phyloP scores from a whole-genome alignment of 2,888 invertebrate species.

The Clitarchus hookeri region DNA sequence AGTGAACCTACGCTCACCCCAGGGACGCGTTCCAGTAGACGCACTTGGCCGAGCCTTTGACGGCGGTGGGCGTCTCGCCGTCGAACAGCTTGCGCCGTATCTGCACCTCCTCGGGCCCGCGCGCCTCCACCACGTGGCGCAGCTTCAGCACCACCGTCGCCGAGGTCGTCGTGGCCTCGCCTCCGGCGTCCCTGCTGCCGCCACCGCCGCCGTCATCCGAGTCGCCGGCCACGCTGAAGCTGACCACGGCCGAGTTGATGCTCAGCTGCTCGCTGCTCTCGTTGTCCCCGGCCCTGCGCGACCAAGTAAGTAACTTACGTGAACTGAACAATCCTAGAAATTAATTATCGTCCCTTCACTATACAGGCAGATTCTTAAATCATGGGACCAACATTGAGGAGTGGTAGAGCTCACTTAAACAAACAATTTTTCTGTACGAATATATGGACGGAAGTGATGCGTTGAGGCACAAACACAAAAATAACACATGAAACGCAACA shows the following conservation, averaged over 20 bases:
- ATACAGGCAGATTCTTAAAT: too few species aligned
- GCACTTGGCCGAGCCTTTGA: constrained; percentile 31
- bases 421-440: too few species aligned
- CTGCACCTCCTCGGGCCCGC: constrained; percentile 16
- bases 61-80: constrained; percentile 27
- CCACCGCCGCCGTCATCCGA: neutral
- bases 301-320: too few species aligned
- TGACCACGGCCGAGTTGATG: constrained; percentile 27
- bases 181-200: neutral
- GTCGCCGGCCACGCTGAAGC: constrained; percentile 31
- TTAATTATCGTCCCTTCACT: too few species aligned
- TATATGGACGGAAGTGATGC: too few species aligned
- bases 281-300: neutral
- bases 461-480: too few species aligned
- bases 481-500: too few species aligned
- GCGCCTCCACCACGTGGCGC: constrained; percentile 21
- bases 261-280: constrained; percentile 16
- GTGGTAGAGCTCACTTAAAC: too few species aligned
- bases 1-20: too few species aligned
- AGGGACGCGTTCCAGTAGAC: constrained; percentile 29
- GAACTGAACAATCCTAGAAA: too few species aligned
- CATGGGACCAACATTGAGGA: too few species aligned
- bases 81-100: constrained; percentile 20
- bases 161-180: constrained; percentile 1
- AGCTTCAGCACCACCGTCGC: constrained; percentile 20